Conservation (phyloP, 1,140 invertebrate genomes). For the Cecropterus lyciades region DNA sequence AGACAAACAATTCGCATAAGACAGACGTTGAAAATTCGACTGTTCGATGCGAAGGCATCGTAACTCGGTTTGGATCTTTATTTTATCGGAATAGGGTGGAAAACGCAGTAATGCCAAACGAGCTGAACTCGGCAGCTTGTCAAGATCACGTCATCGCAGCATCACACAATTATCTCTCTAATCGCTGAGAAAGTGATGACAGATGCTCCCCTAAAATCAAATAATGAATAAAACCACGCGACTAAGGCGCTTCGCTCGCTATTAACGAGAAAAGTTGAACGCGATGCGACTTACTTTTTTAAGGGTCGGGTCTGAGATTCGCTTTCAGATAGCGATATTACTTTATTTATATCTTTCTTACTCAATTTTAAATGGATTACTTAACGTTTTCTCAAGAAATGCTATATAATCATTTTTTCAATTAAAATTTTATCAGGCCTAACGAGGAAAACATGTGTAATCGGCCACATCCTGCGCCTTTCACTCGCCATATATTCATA, state of each 20-base stretch:
- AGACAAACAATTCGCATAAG: neutral
- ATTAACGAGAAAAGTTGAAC: constrained; percentile 73
- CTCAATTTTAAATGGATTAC: too few species aligned
- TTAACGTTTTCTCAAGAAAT: too few species aligned
- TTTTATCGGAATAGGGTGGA: neutral
- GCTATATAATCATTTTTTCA: too few species aligned
- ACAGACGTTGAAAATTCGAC: neutral
- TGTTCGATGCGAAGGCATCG: neutral
- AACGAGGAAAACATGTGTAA: too few species aligned
- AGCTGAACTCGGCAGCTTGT: constrained; percentile 7
- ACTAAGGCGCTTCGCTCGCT: constrained; percentile 63
- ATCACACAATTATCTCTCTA: constrained; percentile 41
- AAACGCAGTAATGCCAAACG: constrained; percentile 3
- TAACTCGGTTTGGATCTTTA: neutral
- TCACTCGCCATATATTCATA: too few species aligned
- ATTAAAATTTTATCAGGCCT: too few species aligned
- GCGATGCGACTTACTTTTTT: constrained; percentile 40
- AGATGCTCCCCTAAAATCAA: constrained; percentile 67
- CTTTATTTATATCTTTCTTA: neutral
- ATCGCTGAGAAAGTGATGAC: constrained; percentile 63
- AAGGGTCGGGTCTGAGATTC: constrained; percentile 38
- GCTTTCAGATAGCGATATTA: neutral
- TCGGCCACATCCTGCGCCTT: too few species aligned
- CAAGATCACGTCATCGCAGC: constrained; percentile 33
- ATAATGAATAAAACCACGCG: constrained; percentile 72